Evolutionary conservation across 2,888 invertebrate genomes (phyloP).

Genomic region (Gibbula magus): DNA sequence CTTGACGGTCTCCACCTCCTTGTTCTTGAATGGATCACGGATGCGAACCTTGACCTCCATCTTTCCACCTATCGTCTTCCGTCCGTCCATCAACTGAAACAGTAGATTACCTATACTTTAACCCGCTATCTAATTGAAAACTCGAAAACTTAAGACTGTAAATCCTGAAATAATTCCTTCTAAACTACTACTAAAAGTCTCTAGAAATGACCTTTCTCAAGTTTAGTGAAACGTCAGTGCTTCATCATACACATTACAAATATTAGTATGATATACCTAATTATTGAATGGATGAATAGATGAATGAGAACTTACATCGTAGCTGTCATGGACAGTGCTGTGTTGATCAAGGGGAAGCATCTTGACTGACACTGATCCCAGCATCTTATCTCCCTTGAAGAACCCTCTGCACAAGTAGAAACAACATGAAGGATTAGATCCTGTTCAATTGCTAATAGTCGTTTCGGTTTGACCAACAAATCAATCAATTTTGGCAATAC

Average conservation of each 20-base stretch:
- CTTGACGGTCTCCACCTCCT: constrained; percentile 89
- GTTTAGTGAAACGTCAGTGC: no score
- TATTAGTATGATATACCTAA: no score
- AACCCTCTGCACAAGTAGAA: constrained; percentile 88
- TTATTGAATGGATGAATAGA: neutral
- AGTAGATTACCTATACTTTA: neutral
- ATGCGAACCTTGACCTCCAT: constrained; percentile 91
- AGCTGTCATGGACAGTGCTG: constrained; percentile 92
- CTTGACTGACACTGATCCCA: constrained; percentile 90
- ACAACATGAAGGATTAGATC: no score
- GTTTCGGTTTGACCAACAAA: no score
- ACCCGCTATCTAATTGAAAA: neutral
- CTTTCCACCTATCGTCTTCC: constrained; percentile 91
- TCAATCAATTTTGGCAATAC: no score
- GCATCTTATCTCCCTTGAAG: constrained; percentile 88
- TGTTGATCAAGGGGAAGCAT: constrained; percentile 91
- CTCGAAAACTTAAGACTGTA: no score
- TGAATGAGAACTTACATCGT: constrained; percentile 84
- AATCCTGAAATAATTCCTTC: no score
- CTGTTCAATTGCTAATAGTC: no score
- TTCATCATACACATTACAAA: no score
- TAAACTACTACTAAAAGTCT: no score
- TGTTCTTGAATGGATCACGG: constrained; percentile 89
- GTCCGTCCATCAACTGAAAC: constrained; percentile 89
- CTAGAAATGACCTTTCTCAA: no score